phyloP scores from a whole-genome alignment of 2,888 invertebrate species.

The Aleiodes testaceus region DNA sequence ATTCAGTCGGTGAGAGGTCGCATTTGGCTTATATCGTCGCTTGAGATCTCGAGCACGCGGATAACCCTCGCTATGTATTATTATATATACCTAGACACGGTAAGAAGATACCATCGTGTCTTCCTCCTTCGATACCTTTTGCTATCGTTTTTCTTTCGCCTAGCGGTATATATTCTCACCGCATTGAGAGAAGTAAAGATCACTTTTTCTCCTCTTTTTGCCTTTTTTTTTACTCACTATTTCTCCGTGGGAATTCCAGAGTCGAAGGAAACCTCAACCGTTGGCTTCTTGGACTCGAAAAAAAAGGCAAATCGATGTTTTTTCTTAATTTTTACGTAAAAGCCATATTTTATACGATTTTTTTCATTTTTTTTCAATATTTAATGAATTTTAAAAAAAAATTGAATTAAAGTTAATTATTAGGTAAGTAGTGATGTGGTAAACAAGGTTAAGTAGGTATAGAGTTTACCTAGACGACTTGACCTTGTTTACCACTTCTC shows the following conservation, averaged over 20 bases:
- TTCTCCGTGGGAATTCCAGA: constrained; percentile 14
- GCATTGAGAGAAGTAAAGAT: constrained; percentile 4
- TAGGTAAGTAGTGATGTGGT: too few species aligned
- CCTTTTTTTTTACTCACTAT: constrained; percentile 9
- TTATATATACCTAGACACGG: constrained; percentile 27
- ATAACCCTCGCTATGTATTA: constrained; percentile 36
- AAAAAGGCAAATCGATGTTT: not conserved
- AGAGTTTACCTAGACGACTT: too few species aligned
- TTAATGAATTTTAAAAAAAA: too few species aligned
- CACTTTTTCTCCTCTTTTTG: constrained; percentile 10
- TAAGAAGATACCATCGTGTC: constrained; percentile 37
- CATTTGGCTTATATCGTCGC: constrained; percentile 26
- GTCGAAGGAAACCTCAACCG: constrained; percentile 6
- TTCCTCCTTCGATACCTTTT: constrained; percentile 29
- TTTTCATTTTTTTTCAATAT: too few species aligned
- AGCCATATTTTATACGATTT: constrained; percentile 1
- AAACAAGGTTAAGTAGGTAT: too few species aligned
- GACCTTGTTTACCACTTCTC: too few species aligned
- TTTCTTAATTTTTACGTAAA: constrained; percentile 15
- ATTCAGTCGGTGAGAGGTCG: constrained; percentile 32
- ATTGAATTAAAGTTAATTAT: too few species aligned
- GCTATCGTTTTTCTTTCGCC: constrained; percentile 34
- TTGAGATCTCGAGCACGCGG: constrained; percentile 42
- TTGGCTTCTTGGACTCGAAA: constrained; percentile 2
- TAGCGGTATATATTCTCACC: constrained; percentile 26